Evolutionary conservation across 2,797 vertebrate genomes (phyloP).

Genomic region (Synanceia verrucosa): DNA sequence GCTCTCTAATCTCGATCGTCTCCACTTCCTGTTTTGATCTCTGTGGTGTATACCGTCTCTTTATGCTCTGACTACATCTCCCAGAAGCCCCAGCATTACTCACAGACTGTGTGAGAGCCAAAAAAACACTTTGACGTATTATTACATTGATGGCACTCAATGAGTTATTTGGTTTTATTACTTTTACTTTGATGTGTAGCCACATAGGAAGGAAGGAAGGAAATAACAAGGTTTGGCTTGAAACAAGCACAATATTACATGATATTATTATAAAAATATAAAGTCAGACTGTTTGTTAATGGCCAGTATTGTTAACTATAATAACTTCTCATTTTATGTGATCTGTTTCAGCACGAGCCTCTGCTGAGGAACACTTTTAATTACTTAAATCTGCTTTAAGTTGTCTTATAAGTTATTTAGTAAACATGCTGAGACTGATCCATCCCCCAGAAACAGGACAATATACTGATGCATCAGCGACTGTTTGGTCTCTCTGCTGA

Average conservation of each 20-base stretch:
- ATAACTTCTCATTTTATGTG: background rate
- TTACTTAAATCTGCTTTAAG: background rate
- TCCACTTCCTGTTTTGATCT: too few relatives aligned
- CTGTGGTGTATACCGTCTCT: too few relatives aligned
- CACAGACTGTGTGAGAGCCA: too few relatives aligned
- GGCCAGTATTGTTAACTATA: background rate
- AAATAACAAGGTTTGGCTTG: background rate
- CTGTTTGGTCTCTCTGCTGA: background rate
- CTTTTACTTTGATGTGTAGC: too few relatives aligned
- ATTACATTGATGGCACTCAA: too few relatives aligned
- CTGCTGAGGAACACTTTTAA: background rate
- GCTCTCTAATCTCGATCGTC: too few relatives aligned
- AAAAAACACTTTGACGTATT: too few relatives aligned
- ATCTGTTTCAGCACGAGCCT: background rate
- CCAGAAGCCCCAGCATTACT: too few relatives aligned
- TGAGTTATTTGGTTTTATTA: too few relatives aligned
- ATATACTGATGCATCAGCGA: background rate
- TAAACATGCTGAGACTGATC: background rate
- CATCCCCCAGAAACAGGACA: background rate
- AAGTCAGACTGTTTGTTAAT: background rate
- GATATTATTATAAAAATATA: background rate
- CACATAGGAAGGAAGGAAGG: too few relatives aligned
- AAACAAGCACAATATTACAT: background rate
- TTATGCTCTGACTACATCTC: too few relatives aligned
- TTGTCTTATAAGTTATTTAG: background rate